These are phyloP conservation scores for Nylanderia fulva DNA, from an alignment of 1,140 invertebrate species.

Conservation along the genomic window DNA sequence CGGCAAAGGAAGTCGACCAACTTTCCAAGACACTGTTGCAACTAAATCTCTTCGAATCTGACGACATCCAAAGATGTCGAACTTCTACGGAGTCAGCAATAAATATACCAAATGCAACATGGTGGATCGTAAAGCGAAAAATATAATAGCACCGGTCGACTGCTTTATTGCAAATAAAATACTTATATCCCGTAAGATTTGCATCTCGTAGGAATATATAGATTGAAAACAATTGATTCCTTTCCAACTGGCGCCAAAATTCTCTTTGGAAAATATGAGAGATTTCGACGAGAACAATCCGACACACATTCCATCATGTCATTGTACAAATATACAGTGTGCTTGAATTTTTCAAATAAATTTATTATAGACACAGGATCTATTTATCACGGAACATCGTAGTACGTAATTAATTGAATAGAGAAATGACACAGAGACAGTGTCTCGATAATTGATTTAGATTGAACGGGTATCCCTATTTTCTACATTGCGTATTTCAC, in stretches of 20 bases:
- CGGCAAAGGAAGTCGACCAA: conserved; percentile 57
- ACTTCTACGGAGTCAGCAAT: conserved; percentile 41
- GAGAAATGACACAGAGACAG: conserved; percentile 7
- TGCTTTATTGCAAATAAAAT: conserved; percentile 39
- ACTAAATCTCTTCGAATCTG: conserved; percentile 54
- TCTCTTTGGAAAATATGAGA: background rate
- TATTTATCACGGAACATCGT: conserved; percentile 26
- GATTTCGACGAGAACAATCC: background rate
- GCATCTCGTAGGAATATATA: background rate
- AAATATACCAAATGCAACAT: conserved; percentile 38
- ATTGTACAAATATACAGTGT: background rate
- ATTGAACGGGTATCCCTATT: background rate
- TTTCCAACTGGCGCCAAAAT: conserved; percentile 1
- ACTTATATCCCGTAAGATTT: conserved; percentile 11
- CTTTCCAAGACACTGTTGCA: conserved; percentile 55
- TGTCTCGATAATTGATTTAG: conserved; percentile 30
- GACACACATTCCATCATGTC: background rate
- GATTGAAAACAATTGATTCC: conserved; percentile 3
- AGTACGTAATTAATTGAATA: conserved; percentile 19
- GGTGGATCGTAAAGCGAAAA: conserved; percentile 49
- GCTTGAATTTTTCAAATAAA: conserved; percentile 5
- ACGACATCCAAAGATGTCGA: conserved; percentile 42
- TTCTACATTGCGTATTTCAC: background rate
- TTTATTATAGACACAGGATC: conserved; percentile 26
- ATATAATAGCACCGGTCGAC: conserved; percentile 28